Conservation (phyloP, 1,140 invertebrate genomes). For the Drosophila orena region DNA sequence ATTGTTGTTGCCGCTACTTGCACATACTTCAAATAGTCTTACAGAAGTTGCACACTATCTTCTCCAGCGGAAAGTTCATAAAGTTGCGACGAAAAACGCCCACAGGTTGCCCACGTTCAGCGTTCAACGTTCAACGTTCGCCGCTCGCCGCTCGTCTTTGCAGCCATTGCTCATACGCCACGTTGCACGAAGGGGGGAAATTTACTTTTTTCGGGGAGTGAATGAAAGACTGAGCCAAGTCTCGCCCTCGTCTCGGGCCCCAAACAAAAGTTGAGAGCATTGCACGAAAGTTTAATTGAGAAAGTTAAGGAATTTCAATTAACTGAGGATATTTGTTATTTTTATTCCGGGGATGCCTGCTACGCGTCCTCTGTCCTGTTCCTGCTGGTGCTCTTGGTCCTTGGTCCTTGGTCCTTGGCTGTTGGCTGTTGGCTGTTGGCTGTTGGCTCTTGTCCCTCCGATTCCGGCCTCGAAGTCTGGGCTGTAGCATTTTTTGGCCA, state of each 20-base stretch:
- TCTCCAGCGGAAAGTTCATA: slow-evolving; percentile 67
- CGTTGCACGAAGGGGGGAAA: slow-evolving; percentile 46
- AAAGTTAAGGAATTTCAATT: slow-evolving; percentile 85
- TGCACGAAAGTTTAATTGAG: slow-evolving; percentile 84
- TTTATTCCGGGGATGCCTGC: slow-evolving; percentile 68
- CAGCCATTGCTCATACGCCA: slow-evolving; percentile 77
- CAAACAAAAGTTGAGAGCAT: slow-evolving; percentile 71
- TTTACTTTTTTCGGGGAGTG: slow-evolving; percentile 29
- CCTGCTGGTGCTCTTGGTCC: background rate
- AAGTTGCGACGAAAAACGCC: slow-evolving; percentile 79
- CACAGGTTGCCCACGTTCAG: slow-evolving; percentile 72
- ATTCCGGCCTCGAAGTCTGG: slow-evolving; percentile 1
- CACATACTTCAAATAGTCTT: slow-evolving; percentile 81
- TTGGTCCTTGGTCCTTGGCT: slow-evolving; percentile 3
- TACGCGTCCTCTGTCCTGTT: slow-evolving; percentile 9
- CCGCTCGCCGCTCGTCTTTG: slow-evolving; percentile 45
- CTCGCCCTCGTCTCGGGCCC: slow-evolving; percentile 43
- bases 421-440: background rate
- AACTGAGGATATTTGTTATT: slow-evolving; percentile 83
- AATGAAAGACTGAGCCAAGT: slow-evolving; percentile 51
- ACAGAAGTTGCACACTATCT: slow-evolving; percentile 46
- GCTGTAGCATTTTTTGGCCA: slow-evolving; percentile 35
- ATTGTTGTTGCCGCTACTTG: slow-evolving; percentile 64
- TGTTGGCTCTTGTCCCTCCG: no score
- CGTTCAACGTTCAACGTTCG: slow-evolving; percentile 50